Base-by-base conservation (phyloP, 2,797 vertebrate species). In the Tokudaia tokunoshimensis region DNA sequence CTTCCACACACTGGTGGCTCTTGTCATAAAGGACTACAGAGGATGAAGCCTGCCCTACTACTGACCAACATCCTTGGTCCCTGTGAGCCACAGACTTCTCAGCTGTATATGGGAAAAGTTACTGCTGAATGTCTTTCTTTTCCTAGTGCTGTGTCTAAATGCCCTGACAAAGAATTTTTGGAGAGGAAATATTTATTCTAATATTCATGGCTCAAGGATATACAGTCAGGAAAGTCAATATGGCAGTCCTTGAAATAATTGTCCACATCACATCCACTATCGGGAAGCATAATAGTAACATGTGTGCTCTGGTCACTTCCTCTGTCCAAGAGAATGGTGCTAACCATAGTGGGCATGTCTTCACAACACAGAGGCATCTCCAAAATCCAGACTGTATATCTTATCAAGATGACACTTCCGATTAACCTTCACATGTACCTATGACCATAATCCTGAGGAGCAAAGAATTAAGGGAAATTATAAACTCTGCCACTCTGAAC, bases 371-470 rank as follows among this genome's bases (percentile, higher is more conserved):
- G n/a, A 88, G 67, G 13, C 14, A 88, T 41, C 24, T 44, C 52
- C 52, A 41, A 72, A 74, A n/a, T 57, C 20, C 85, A 74, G 50
- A 57, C 31, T 74, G 14, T 52, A 37, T 19, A 74, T 72, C 24
- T 57, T 2, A 55, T 41, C 67, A 41, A 57, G 41, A 15, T 74
- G 24, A 87, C 14, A 37, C 13, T 57, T 72, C 14, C 31, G n/a
- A 57, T 57, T 44, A 88, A 20, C 15, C 15, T 31, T 17, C 9
- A 57, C 37, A 31, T 41, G 72, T 29, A n/a, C 70, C 15, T 55
- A 34, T 47, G 10, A 31, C 3, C 3, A 1, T 17, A 44, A 19
- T 50, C 1, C 4, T 1, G 17, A 61, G 41, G 13, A 37, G 0
- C 2, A 2, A 41, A 14, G 14, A 34, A 31, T 17, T 14, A 34